These are phyloP conservation scores for Pollachius pollachius DNA, from an alignment of 2,113 vertebrate species.

Conservation along the genomic window DNA sequence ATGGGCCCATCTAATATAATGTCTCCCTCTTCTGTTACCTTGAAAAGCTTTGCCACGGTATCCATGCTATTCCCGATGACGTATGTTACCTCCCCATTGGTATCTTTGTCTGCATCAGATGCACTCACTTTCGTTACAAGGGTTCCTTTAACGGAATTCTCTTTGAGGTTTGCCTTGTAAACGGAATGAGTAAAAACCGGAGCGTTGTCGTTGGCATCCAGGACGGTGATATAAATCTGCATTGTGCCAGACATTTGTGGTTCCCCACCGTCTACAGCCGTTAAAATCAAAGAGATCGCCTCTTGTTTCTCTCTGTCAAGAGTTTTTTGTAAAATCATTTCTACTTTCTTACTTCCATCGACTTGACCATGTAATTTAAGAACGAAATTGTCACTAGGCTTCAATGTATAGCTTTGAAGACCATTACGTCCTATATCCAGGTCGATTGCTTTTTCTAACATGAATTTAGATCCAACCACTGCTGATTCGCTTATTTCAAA, in stretches of 20 bases:
- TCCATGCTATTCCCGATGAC: slow-evolving; percentile 48
- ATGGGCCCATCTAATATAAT: slow-evolving; percentile 48
- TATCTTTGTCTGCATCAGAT: slow-evolving; percentile 65
- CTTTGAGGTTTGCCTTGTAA: slow-evolving; percentile 62
- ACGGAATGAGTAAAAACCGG: slow-evolving; percentile 58
- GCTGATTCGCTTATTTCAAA: slow-evolving; percentile 59
- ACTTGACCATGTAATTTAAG: slow-evolving; percentile 44
- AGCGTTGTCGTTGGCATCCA: slow-evolving; percentile 63
- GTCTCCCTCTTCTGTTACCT: slow-evolving; percentile 44
- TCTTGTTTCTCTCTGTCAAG: slow-evolving; percentile 57
- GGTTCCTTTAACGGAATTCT: slow-evolving; percentile 55
- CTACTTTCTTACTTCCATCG: slow-evolving; percentile 53
- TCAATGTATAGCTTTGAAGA: slow-evolving; percentile 71
- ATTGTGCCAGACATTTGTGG: slow-evolving; percentile 46
- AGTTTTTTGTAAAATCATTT: slow-evolving; percentile 49
- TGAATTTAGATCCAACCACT: slow-evolving; percentile 47
- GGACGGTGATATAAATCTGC: slow-evolving; percentile 39
- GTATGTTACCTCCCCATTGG: slow-evolving; percentile 61
- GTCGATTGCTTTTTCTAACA: slow-evolving; percentile 75
- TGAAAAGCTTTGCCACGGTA: slow-evolving; percentile 48
- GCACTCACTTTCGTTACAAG: slow-evolving; percentile 57
- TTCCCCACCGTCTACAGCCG: slow-evolving; percentile 50
- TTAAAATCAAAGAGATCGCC: slow-evolving; percentile 42
- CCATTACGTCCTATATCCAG: slow-evolving; percentile 72
- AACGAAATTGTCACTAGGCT: slow-evolving; percentile 55